Evolutionary conservation across 2,797 vertebrate genomes (phyloP).

Genomic region (Zenarchopterus dispar): DNA sequence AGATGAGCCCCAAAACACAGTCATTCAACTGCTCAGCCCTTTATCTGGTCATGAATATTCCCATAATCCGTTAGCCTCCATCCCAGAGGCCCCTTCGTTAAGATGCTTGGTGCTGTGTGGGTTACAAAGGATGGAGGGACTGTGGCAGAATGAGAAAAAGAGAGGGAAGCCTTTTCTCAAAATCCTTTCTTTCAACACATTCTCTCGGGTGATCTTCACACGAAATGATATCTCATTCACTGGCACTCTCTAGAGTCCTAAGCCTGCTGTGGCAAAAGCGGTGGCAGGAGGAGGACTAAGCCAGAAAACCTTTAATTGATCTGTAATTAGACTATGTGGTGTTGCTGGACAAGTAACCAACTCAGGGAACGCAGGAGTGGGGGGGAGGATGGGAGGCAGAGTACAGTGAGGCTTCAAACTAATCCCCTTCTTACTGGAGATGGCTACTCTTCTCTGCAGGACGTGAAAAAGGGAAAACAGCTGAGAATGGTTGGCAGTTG

Average conservation of each 20-base stretch:
- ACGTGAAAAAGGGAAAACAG: constrained; percentile 23
- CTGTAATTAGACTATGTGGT: constrained; percentile 87
- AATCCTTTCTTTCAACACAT: constrained; percentile 86
- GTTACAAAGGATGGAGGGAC: constrained; percentile 73
- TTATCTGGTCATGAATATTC: constrained; percentile 97
- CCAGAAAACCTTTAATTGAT: constrained; percentile 89
- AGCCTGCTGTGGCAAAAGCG: constrained; percentile 73
- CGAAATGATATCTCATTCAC: constrained; percentile 90
- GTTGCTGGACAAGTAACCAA: constrained; percentile 68
- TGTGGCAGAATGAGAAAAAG: constrained; percentile 79
- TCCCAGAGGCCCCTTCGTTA: constrained; percentile 84
- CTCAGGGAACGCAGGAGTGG: constrained; percentile 37
- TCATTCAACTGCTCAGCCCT: constrained; percentile 87
- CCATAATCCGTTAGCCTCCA: constrained; percentile 90
- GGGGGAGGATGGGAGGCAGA: constrained; percentile 44
- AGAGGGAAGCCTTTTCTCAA: constrained; percentile 59
- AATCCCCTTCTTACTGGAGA: constrained; percentile 61
- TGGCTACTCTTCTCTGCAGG: constrained; percentile 47
- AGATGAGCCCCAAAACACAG: constrained; percentile 93
- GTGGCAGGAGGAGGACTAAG: constrained; percentile 73
- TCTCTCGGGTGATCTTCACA: constrained; percentile 87
- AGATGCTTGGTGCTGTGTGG: constrained; percentile 67
- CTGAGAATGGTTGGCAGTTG: constrained; percentile 22
- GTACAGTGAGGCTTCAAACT: constrained; percentile 44
- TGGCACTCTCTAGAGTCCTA: constrained; percentile 81